A percentile compares a stretch with the other conserved stretches of the same genome.
Evolutionary conservation across 1,140 invertebrate species (phyloP).

Genomic region (Goniozus legneri): DNA sequence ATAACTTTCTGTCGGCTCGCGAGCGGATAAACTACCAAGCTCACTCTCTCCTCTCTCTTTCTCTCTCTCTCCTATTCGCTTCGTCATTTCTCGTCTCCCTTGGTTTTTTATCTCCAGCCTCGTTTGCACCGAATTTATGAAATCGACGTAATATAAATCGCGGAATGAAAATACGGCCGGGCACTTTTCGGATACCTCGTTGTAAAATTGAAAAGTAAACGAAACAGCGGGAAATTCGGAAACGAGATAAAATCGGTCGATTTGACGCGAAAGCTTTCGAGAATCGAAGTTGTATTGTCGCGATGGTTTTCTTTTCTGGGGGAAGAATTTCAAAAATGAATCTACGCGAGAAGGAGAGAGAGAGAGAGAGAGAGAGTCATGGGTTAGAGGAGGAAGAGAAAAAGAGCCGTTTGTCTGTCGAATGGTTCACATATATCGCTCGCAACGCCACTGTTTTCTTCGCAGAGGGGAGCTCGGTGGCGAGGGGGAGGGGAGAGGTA

Average conservation of each 20-base stretch:
- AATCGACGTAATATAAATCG: neutral
- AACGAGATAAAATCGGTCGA: neutral
- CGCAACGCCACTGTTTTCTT: constrained; percentile 33
- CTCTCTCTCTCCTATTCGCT: neutral
- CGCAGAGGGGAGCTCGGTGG: no score
- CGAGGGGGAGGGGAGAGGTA: no score
- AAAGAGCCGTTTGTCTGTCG: constrained; percentile 41
- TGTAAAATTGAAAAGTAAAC: no score
- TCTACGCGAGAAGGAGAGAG: constrained; percentile 8
- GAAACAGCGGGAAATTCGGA: neutral
- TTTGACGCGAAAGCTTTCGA: neutral
- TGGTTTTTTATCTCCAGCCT: constrained; percentile 3
- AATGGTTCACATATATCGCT: constrained; percentile 44
- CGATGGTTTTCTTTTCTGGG: no score
- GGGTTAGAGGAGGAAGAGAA: constrained; percentile 21
- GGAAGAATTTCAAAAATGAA: no score
- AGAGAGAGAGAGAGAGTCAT: constrained; percentile 14
- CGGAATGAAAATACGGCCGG: no score
- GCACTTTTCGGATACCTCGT: no score
- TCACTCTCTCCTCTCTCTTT: constrained; percentile 3
- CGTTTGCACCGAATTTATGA: constrained; percentile 10
- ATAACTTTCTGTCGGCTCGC: no score
- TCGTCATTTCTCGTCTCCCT: constrained; percentile 10
- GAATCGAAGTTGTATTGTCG: neutral
- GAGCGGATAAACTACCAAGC: no score